phyloP scores from a whole-genome alignment of 2,888 invertebrate species.

The Uloborus plumipes region DNA sequence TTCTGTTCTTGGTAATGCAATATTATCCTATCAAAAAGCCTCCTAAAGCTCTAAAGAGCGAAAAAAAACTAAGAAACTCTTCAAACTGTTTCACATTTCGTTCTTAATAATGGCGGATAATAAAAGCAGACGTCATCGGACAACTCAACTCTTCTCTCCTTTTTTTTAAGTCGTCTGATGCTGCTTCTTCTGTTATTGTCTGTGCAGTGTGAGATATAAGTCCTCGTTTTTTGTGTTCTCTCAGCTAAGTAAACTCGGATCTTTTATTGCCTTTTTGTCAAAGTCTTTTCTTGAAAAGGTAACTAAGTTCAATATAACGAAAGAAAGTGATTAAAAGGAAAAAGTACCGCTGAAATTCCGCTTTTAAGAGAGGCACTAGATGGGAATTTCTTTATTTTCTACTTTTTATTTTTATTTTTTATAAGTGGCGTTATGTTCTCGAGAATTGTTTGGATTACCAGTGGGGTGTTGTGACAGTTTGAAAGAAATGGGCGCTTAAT shows the following conservation, averaged over 20 bases:
- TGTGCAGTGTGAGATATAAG: slow-evolving; percentile 45
- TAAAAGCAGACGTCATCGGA: slow-evolving; percentile 63
- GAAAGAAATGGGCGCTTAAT: slow-evolving; percentile 42
- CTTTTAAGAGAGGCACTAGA: slow-evolving; percentile 45
- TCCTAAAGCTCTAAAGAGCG: slow-evolving; percentile 29
- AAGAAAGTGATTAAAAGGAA: slow-evolving; percentile 60
- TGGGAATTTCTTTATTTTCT: slow-evolving; percentile 19
- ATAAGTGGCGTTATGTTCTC: slow-evolving; percentile 26
- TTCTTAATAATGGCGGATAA: slow-evolving; percentile 61
- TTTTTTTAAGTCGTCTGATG: slow-evolving; percentile 32
- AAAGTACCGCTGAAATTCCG: slow-evolving; percentile 55
- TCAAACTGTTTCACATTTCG: slow-evolving; percentile 62
- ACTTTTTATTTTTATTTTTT: slow-evolving; percentile 3
- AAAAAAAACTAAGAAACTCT: slow-evolving; percentile 19
- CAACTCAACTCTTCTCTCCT: slow-evolving; percentile 54
- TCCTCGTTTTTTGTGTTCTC: slow-evolving; percentile 50
- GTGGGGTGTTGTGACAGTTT: slow-evolving; percentile 39
- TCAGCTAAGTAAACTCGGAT: slow-evolving; percentile 57
- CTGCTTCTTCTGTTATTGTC: slow-evolving; percentile 57
- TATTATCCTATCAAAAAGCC: slow-evolving; percentile 63
- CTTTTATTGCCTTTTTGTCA: slow-evolving; percentile 64
- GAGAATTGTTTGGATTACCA: slow-evolving; percentile 31
- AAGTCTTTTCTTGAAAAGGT: slow-evolving; percentile 62
- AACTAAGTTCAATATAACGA: slow-evolving; percentile 62
- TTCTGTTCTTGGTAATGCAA: slow-evolving; percentile 52